phyloP scores from a whole-genome alignment of 2,113 vertebrate species.

The Edolisoma coerulescens region DNA sequence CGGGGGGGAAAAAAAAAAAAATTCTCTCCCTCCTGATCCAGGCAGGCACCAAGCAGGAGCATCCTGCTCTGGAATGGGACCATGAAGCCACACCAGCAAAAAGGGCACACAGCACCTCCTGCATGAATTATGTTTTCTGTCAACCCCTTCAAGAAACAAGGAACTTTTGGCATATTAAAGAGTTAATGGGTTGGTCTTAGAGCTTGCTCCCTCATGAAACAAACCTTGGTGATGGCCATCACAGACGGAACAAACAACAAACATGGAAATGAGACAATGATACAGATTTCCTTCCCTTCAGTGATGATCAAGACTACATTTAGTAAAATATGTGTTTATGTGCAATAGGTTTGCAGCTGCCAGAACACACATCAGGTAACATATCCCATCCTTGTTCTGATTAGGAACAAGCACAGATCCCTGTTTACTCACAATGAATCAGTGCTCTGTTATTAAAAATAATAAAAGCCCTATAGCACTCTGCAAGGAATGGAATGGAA shows the following conservation, averaged over 20 bases:
- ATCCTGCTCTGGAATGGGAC: accelerated
- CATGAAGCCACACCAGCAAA: not conserved
- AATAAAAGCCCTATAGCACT: constrained; percentile 14
- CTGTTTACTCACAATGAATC: not conserved
- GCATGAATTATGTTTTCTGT: not conserved
- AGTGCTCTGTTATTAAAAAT: constrained; percentile 63
- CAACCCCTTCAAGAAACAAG: not conserved
- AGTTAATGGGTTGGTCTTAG: not conserved
- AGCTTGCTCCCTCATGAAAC: not conserved
- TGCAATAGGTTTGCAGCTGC: not conserved
- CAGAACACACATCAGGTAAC: not conserved
- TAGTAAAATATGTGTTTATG: not conserved
- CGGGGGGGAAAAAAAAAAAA: not conserved
- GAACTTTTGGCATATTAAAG: not conserved
- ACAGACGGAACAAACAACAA: accelerated
- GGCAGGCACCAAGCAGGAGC: not conserved
- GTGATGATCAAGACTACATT: not conserved
- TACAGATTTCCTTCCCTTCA: not conserved
- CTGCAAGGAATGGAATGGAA: constrained; percentile 21
- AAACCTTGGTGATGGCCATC: not conserved
- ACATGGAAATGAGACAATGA: not conserved
- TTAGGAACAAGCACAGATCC: not conserved
- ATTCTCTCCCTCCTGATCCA: not conserved
- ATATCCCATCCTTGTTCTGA: not conserved
- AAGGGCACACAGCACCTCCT: not conserved